Conservation (phyloP, 2,888 invertebrate species). For the Isoperla grammatica region DNA sequence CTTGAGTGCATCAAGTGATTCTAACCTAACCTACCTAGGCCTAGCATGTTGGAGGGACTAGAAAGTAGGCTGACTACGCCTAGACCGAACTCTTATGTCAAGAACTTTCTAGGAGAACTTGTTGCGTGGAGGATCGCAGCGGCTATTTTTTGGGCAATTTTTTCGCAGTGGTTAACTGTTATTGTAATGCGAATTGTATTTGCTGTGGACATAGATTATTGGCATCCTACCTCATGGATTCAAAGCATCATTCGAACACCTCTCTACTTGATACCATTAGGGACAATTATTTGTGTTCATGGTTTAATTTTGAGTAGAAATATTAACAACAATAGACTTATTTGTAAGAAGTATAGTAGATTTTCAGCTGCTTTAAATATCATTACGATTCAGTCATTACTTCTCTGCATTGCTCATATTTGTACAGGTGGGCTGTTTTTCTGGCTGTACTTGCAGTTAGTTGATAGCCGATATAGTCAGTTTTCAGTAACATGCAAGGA, state of each 20-base stretch:
- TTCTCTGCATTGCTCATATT: conserved; percentile 54
- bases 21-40: too few species aligned
- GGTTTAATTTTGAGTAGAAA: too few species aligned
- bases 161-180: conserved; percentile 40
- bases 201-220: conserved; percentile 53
- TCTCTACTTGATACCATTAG: conserved; percentile 60
- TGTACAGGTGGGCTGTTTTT: conserved; percentile 60
- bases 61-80: too few species aligned
- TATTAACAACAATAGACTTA: conserved; percentile 62
- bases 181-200: conserved; percentile 37
- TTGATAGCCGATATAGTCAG: conserved; percentile 53
- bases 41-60: too few species aligned
- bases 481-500: conserved; percentile 47
- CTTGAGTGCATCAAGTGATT: too few species aligned
- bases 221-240: conserved; percentile 63
- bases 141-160: conserved; percentile 56
- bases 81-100: too few species aligned
- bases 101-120: conserved; percentile 44
- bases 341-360: conserved; percentile 57
- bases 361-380: conserved; percentile 59
- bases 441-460: conserved; percentile 62
- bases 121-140: conserved; percentile 52
- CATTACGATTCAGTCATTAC: conserved; percentile 55
- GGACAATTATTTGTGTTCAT: conserved; percentile 59
- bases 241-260: conserved; percentile 50